Base-by-base conservation (phyloP, 2,888 invertebrate genomes). In the Phyllotreta striolata region DNA sequence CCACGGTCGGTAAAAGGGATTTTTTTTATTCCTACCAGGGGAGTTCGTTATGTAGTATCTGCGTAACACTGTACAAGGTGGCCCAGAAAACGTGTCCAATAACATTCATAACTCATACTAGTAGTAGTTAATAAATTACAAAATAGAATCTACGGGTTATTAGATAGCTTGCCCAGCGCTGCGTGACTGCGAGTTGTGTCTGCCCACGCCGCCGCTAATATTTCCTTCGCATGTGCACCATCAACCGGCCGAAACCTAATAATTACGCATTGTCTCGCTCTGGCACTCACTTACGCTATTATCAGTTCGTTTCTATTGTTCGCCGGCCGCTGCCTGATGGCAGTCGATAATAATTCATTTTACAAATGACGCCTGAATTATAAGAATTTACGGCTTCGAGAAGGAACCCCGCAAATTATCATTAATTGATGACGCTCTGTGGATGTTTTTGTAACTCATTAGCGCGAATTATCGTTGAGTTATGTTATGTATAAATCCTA, bases 241-340 rank as follows among this genome's bases (percentile, higher is more conserved):
- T 72, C 74, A 72, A 72, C 70, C 75, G 66, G 57, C 51, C 40
- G 49, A 40, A 4, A 70, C 72, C 72, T 69, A 68, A 73, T 76
- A 77, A 77, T 75, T 76, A 76, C 71, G 69, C 71, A 73, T 73
- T 75, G 76, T 76, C 73, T 73, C 75, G 76, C 72, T 72, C 76
- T 74, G 70, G 72, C 76, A 76, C 76, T 74, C 73, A 72, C 75
- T 75, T 75, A 76, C 74, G 74, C 71, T 73, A 73, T 73, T 73
- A 73, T 74, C 76, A 73, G 62, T 62, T 47, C 59, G 37, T 66
- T 24, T 64, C 62, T 62, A 67, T 67, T 64, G 66, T 67, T 66
- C 51, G 65, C 4, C 61, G 52, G 47, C 46, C 55, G 57, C 43
- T 56, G 54, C 60, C 56, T 56, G 66, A 67, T 67, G 66, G 40